Base-by-base conservation (phyloP, 2,113 vertebrate genomes). In the Brachyhypopomus occidentalis region DNA sequence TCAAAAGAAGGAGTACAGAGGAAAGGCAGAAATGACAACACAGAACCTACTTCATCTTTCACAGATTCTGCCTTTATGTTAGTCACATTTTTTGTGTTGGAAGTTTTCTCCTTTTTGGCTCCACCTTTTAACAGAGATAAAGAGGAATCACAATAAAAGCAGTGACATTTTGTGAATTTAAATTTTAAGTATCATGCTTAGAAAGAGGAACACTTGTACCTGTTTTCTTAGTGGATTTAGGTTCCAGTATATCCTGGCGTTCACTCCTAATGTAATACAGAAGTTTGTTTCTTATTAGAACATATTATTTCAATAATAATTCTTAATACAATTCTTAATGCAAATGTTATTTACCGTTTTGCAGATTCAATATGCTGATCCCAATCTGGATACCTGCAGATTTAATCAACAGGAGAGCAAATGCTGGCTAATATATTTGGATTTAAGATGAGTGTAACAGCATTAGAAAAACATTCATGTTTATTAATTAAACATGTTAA, bases 361-460 rank as follows among this genome's bases (percentile, higher is more conserved):
- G 71, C 17, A 0, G 75, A 85, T 16, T 88, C 79, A 81, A 90
- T 5, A 3, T 85, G 88, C 83, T 91, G 92, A 84, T 93, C 89
- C 92, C 92, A 93, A 0, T 66, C 17, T 22, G 91, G 91, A 88
- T 84, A 93, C 80, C 92, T 93, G 80, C 12, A 81, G 27, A 9
- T 66, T 30, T 16, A 48, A 67, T 20, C 16, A 20, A 11, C 60
- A 41, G 1, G n/a, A 60, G 2, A 20, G 27, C 34, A 75, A 7
- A 74, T 22, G 4, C n/a, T 66, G 23, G 19, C 41, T 5, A 38
- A n/a, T 11, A 14, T 52, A 52, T 52, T 38, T 41, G 41, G 5
- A 41, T 41, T 41, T 58, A 27, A 19, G 9, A 20, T 41, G 20
- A 60, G 58, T 23, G 58, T 22, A 60, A 59, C 58, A 59, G 58